Evolutionary conservation across 2,888 invertebrate genomes (phyloP).

Genomic region (Pediacus dermestoides): DNA sequence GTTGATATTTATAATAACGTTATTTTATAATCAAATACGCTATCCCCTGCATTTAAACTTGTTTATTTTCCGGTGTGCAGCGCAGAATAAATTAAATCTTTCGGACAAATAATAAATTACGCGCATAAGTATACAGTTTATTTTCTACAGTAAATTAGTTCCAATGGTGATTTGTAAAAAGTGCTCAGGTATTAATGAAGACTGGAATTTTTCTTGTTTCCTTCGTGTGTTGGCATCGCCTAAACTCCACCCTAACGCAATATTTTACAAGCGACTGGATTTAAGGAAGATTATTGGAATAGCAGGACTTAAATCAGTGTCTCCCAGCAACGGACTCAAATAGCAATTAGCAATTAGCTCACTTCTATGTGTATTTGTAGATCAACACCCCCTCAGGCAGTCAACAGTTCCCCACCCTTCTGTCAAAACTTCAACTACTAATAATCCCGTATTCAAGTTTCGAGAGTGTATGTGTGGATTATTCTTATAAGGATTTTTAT

Average conservation of each 20-base stretch:
- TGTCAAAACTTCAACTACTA: slow-evolving; percentile 2
- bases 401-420: background rate
- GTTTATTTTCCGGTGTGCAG: background rate
- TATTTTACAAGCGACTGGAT: slow-evolving; percentile 41
- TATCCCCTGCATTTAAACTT: too few species aligned
- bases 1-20: too few species aligned
- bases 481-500: slow-evolving; percentile 7
- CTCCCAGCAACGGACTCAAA: slow-evolving; percentile 45
- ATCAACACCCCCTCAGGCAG: slow-evolving; percentile 32
- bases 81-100: background rate
- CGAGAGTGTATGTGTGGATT: slow-evolving; percentile 4
- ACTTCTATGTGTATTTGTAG: slow-evolving; percentile 43
- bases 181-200: slow-evolving; percentile 28
- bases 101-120: too few species aligned
- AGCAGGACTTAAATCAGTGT: slow-evolving; percentile 42
- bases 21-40: too few species aligned
- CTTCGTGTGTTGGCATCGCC: slow-evolving; percentile 18
- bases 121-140: background rate
- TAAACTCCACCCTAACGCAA: slow-evolving; percentile 29
- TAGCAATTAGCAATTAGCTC: slow-evolving; percentile 48
- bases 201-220: slow-evolving; percentile 9
- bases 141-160: slow-evolving; percentile 5
- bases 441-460: slow-evolving; percentile 1
- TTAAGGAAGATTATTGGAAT: slow-evolving; percentile 34
- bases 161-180: slow-evolving; percentile 7